Evolutionary conservation across 2,797 vertebrate genomes (phyloP), one percentile per base, ranked within the genome.

Genomic region (Sciurus vulgaris): DNA sequence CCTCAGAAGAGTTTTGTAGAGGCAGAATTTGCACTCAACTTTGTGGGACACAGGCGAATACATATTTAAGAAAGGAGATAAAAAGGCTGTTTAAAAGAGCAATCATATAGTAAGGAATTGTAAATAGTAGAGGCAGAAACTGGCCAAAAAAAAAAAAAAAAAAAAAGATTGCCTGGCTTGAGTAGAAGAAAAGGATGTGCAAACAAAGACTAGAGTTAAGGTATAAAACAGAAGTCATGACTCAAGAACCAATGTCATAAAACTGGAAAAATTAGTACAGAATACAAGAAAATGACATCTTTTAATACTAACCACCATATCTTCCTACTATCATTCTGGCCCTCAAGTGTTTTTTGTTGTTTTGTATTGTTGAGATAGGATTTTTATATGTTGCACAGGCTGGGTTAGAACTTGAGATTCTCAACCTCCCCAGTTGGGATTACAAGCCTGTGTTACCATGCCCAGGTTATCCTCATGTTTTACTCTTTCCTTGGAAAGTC

Each of bases 1-100:
- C 59, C 7, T 93, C 44, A 72, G 18, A 61, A 61, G 8, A 74
- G 28, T 92, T 94, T 92, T 84, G 11, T 2, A 65, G 61, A 89
- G 54, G 20, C 12, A 70, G 67, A 93, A 89, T 78, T 22, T 93
- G n/a, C 94, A 78, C 10, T 82, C 35, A 83, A 87, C 20, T 95
- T 85, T 91, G 28, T 24, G 33, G 54, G 26, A 49, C 44, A 88
- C 35, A 95, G 95, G 51, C 30, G 56, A 54, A 20, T 8, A 0
- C 79, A 51, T 59, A 51, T 83, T 79, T 84, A 93, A 76, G 44
- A 51, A 85, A 91, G 3, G 24, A 49, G n/a, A 67, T 81, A 70
- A 7, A 35, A 94, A 90, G 9, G 63, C 69, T 90, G 22, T 18
- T 87, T 28, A 88, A 79, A 96, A 92, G 18, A 69, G 20, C 35